A percentile compares a stretch with the other conserved stretches of the same genome.
These are phyloP conservation scores for Ptiloglossa arizonensis DNA, from an alignment of 1,140 invertebrate genomes.

Conservation along the genomic window DNA sequence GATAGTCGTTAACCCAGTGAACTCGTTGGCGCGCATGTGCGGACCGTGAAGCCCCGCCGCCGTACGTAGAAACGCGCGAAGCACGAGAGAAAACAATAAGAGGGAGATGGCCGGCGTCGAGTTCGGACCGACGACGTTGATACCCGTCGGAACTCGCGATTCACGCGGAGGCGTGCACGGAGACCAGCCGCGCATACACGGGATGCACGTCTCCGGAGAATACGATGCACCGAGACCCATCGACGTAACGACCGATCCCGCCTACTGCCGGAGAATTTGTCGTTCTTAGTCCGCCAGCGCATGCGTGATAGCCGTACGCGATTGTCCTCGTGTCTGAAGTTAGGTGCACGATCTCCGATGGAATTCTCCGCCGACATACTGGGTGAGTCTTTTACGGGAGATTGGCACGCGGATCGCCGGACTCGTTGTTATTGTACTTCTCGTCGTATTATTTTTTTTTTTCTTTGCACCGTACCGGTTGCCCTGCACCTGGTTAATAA, in stretches of 20 bases:
- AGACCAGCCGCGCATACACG: constrained; percentile 14
- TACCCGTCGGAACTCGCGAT: constrained; percentile 12
- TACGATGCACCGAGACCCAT: constrained; percentile 33
- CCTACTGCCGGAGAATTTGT: constrained; percentile 43
- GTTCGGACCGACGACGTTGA: constrained; percentile 14
- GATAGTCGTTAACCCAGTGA: constrained; percentile 65
- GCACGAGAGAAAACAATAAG: neutral
- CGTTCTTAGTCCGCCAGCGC: constrained; percentile 12
- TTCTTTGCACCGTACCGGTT: too few species aligned
- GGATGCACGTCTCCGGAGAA: constrained; percentile 28
- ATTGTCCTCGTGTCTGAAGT: constrained; percentile 34
- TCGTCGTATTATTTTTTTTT: too few species aligned
- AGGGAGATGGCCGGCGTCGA: neutral
- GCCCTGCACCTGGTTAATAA: too few species aligned
- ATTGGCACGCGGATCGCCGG: neutral
- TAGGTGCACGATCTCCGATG: constrained; percentile 31
- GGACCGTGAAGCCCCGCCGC: too few species aligned
- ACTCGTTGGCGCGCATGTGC: constrained; percentile 1
- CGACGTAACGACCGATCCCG: constrained; percentile 44
- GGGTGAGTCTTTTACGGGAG: constrained; percentile 4
- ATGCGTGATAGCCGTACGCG: constrained; percentile 17
- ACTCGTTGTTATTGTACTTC: neutral
- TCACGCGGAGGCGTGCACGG: constrained; percentile 19
- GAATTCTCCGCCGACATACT: constrained; percentile 27
- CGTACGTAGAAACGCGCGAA: neutral